These are phyloP conservation scores for Poeciliopsis paucimaculata DNA, from an alignment of 2,797 vertebrate genomes.

Conservation along the genomic window DNA sequence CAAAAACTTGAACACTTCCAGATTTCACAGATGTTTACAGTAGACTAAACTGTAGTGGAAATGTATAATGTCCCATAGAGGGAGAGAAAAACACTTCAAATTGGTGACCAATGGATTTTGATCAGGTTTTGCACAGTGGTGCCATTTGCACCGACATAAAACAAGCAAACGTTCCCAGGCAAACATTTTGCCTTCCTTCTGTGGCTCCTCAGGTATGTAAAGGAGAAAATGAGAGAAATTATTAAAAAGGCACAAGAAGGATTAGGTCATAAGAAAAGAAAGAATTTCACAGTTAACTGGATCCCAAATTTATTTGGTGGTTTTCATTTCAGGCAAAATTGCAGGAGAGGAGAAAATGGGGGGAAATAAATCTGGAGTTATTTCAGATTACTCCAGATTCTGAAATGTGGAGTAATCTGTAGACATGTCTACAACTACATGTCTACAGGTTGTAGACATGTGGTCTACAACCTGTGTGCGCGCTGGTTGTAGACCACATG, in stretches of 20 bases:
- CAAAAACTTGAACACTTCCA: not conserved
- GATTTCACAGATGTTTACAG: not conserved
- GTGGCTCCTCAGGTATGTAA: slow-evolving; percentile 19
- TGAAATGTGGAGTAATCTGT: no score
- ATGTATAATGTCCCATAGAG: not conserved
- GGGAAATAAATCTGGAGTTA: not conserved
- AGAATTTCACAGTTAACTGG: slow-evolving; percentile 42
- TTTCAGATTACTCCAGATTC: no score
- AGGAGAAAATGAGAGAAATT: slow-evolving; percentile 29
- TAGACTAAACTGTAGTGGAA: not conserved
- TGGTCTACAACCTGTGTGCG: no score
- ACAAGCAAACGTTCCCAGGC: not conserved
- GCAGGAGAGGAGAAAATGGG: slow-evolving; percentile 16
- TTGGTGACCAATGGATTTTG: not conserved
- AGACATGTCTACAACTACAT: no score
- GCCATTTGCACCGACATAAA: not conserved
- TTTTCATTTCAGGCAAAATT: slow-evolving; percentile 44
- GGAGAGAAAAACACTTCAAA: not conserved
- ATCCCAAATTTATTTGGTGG: slow-evolving; percentile 40
- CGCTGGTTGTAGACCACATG: not conserved
- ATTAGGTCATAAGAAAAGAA: slow-evolving; percentile 33
- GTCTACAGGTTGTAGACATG: no score
- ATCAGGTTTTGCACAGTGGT: not conserved
- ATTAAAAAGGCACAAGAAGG: slow-evolving; percentile 43
- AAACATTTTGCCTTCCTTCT: slow-evolving; percentile 4